phyloP scores from a whole-genome alignment of 2,888 invertebrate genomes.

The Drosophila neutralis region DNA sequence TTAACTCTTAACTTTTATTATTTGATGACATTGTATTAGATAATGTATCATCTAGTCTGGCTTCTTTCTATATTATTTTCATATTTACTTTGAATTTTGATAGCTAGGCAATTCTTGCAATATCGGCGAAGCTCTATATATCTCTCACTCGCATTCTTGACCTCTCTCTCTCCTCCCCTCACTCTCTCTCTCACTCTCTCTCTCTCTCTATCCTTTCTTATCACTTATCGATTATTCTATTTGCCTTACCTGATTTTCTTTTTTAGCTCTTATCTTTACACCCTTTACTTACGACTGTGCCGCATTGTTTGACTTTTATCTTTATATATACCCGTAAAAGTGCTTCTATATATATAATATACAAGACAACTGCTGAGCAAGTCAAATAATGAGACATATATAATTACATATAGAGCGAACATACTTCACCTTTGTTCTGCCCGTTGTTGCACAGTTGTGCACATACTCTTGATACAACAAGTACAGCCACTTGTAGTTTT shows the following conservation, averaged over 20 bases:
- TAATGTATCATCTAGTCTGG: background rate
- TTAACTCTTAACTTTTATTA: background rate
- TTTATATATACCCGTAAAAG: slow-evolving; percentile 3
- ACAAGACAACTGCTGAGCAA: slow-evolving; percentile 38
- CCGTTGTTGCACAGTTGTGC: slow-evolving; percentile 23
- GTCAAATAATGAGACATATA: slow-evolving; percentile 25
- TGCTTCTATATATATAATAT: slow-evolving; percentile 10
- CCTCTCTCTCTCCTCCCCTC: background rate
- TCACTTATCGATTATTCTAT: slow-evolving; percentile 32
- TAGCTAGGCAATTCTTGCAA: background rate
- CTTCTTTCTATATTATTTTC: background rate
- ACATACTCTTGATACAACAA: slow-evolving; percentile 20
- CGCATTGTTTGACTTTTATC: slow-evolving; percentile 27
- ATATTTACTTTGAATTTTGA: background rate
- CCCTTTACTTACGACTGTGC: slow-evolving; percentile 5
- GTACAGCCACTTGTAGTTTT: slow-evolving; percentile 25
- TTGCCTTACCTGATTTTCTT: slow-evolving; percentile 13
- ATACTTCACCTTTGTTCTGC: slow-evolving; percentile 19
- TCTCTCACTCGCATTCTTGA: background rate
- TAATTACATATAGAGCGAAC: slow-evolving; percentile 11
- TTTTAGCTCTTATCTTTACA: slow-evolving; percentile 36
- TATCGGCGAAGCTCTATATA: background rate
- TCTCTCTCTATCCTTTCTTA: background rate
- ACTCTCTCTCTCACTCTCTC: background rate
- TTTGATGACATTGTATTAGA: background rate